Percentiles rank a stretch among this genome's conserved stretches.
Evolutionary conservation across 2,113 vertebrate species (phyloP).

Genomic region (Cyanoliseus patagonus): DNA sequence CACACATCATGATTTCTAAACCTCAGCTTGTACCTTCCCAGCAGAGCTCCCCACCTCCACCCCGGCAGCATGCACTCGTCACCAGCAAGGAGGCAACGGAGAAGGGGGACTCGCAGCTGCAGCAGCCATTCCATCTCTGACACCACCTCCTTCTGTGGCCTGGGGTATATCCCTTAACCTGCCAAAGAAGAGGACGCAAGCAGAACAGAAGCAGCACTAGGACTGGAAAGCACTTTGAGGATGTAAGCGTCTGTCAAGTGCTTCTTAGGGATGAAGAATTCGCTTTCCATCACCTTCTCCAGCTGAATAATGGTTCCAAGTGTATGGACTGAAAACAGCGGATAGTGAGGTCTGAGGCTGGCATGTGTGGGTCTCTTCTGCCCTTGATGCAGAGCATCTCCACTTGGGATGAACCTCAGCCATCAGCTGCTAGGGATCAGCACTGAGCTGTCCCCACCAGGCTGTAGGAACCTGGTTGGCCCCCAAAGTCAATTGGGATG

Average conservation of each 20-base stretch:
- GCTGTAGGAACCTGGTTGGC: neutral
- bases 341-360: neutral
- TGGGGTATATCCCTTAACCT: neutral
- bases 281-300: neutral
- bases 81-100: rapidly evolving
- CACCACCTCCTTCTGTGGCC: rapidly evolving
- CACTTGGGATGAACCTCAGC: neutral
- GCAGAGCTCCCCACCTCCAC: constrained; percentile 6
- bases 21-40: constrained; percentile 57
- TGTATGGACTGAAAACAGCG: neutral
- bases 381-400: neutral
- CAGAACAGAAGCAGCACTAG: neutral
- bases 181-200: neutral
- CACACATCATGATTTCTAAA: constrained; percentile 70
- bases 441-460: rapidly evolving
- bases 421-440: neutral
- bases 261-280: neutral
- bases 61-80: rapidly evolving
- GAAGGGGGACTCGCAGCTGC: neutral
- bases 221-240: neutral
- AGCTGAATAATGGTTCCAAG: neutral
- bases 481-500: rapidly evolving
- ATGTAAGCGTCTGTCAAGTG: neutral
- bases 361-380: rapidly evolving
- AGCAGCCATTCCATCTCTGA: neutral